These are phyloP conservation scores for Coluber constrictor DNA, from an alignment of 2,797 vertebrate genomes.

Conservation along the genomic window DNA sequence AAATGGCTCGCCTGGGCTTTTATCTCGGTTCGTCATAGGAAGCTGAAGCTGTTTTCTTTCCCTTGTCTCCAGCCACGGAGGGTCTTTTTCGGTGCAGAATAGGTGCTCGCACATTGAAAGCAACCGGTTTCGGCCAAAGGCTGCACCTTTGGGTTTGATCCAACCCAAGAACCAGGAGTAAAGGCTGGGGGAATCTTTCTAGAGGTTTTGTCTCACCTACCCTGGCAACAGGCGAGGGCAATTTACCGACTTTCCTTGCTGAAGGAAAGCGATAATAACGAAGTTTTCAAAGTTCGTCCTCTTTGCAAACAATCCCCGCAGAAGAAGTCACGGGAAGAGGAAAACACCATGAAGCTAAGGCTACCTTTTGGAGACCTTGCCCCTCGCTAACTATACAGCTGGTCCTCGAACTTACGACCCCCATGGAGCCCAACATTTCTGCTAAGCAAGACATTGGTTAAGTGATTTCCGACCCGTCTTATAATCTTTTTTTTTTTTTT, in stretches of 20 bases:
- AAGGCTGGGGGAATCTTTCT: neutral
- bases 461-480: too few species aligned
- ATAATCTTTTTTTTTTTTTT: too few species aligned
- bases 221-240: neutral
- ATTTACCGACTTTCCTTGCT: too few species aligned
- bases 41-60: neutral
- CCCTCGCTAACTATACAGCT: too few species aligned
- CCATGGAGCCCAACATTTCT: too few species aligned
- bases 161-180: neutral
- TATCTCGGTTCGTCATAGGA: neutral
- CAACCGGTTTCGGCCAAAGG: too few species aligned
- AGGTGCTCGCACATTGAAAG: neutral
- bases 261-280: too few species aligned
- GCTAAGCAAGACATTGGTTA: too few species aligned
- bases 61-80: neutral
- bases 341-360: neutral
- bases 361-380: too few species aligned
- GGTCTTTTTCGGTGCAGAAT: neutral
- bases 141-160: neutral
- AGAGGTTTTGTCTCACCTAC: neutral
- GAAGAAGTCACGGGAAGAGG: neutral
- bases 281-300: neutral
- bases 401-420: too few species aligned
- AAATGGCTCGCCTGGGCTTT: neutral
- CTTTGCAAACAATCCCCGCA: neutral